Conservation (phyloP, 2,888 invertebrate species). For the Cryptocephalus moraei region DNA sequence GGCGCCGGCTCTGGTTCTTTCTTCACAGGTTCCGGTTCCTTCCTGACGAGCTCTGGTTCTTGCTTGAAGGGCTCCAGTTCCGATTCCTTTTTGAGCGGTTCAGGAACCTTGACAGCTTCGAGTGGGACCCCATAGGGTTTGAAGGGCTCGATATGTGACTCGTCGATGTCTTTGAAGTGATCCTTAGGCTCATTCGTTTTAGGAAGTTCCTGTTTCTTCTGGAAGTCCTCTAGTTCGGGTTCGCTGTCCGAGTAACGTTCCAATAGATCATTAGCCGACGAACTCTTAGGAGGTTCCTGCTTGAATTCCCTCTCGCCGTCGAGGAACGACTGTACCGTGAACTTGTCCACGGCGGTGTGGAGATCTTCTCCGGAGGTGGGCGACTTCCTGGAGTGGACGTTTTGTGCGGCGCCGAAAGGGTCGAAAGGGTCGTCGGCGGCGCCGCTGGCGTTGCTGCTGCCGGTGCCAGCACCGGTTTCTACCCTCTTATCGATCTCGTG, state of each 20-base stretch:
- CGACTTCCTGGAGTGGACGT: background rate
- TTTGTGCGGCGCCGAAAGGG: conserved; percentile 4
- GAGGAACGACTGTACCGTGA: conserved; percentile 29
- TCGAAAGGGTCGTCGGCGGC: conserved; percentile 18
- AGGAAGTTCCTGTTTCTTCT: conserved; percentile 13
- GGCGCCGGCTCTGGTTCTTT: conserved; percentile 3
- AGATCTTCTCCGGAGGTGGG: background rate
- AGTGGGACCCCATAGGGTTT: conserved; percentile 3
- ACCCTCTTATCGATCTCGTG: conserved; percentile 36
- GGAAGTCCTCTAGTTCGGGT: conserved; percentile 36
- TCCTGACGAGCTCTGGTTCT: conserved; percentile 4
- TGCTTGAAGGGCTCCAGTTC: background rate
- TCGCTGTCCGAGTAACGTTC: conserved; percentile 47
- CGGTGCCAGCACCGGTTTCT: conserved; percentile 26
- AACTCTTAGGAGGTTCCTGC: conserved; percentile 5
- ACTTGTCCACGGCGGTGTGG: conserved; percentile 14
- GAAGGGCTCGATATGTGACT: conserved; percentile 8
- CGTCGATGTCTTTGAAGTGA: conserved; percentile 25
- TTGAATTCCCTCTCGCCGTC: conserved; percentile 27
- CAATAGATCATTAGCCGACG: conserved; percentile 32
- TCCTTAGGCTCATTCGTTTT: conserved; percentile 14
- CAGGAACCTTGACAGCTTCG: conserved; percentile 5
- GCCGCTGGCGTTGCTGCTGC: conserved; percentile 22
- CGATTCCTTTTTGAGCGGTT: conserved; percentile 7
- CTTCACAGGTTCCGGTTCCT: conserved; percentile 4